These are phyloP conservation scores for Drosophila acutilabella DNA, from an alignment of 2,888 invertebrate genomes.

Conservation along the genomic window DNA sequence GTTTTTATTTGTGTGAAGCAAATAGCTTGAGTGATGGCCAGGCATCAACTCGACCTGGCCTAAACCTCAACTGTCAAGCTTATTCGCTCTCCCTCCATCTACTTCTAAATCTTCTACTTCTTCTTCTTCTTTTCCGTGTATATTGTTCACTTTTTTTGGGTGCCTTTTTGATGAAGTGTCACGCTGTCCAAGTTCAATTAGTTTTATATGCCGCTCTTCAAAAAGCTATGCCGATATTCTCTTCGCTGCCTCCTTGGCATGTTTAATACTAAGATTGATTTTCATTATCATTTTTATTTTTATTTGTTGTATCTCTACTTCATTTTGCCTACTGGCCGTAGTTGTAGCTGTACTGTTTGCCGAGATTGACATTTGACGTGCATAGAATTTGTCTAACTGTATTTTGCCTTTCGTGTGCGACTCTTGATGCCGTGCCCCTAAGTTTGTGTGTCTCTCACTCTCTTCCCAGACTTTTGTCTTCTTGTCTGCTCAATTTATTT, in stretches of 20 bases:
- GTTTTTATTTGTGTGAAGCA: constrained; percentile 75
- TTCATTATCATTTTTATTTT: constrained; percentile 42
- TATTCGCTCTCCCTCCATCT: background rate
- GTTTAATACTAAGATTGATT: constrained; percentile 77
- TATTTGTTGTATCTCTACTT: constrained; percentile 3
- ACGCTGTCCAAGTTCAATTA: constrained; percentile 82
- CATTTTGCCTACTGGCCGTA: constrained; percentile 23
- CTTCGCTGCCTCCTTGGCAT: constrained; percentile 21
- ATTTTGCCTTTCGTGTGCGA: constrained; percentile 64
- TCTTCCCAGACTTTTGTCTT: constrained; percentile 1
- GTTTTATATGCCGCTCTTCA: constrained; percentile 73
- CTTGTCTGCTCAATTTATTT: constrained; percentile 12
- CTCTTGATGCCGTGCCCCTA: constrained; percentile 39
- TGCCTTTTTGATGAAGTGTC: constrained; percentile 73
- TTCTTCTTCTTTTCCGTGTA: constrained; percentile 11
- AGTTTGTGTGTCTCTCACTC: constrained; percentile 22
- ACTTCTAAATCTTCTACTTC: constrained; percentile 3
- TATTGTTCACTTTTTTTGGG: constrained; percentile 45
- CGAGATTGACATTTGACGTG: constrained; percentile 79
- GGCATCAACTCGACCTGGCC: constrained; percentile 41
- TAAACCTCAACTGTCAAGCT: constrained; percentile 26
- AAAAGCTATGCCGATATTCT: constrained; percentile 65
- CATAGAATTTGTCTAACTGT: constrained; percentile 81
- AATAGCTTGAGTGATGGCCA: constrained; percentile 66
- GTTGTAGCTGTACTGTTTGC: constrained; percentile 41